phyloP scores from a whole-genome alignment of 2,797 vertebrate species.

The Pagetopsis macropterus region DNA sequence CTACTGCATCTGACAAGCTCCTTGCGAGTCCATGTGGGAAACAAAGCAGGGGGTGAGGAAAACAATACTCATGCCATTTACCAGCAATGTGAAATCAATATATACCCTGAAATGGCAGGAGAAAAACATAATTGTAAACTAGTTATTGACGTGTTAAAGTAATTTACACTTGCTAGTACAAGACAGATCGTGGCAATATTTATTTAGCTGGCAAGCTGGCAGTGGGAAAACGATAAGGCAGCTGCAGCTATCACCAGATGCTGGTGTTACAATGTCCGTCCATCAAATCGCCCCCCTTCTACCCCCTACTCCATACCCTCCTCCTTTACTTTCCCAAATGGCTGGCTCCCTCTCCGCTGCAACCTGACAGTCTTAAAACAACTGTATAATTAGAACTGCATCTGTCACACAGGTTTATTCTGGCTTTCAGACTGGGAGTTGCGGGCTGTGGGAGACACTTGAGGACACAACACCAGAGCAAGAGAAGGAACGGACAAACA shows the following conservation, averaged over 20 bases:
- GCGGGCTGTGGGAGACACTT: slow-evolving; percentile 45
- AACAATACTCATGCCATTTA: slow-evolving; percentile 78
- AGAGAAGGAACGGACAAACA: slow-evolving; percentile 3
- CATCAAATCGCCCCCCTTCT: slow-evolving; percentile 75
- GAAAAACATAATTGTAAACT: slow-evolving; percentile 86
- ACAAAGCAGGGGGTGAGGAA: slow-evolving; percentile 52
- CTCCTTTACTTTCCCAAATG: slow-evolving; percentile 73
- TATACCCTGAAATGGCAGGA: slow-evolving; percentile 82
- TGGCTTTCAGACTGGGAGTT: slow-evolving; percentile 64
- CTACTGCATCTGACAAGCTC: slow-evolving; percentile 47
- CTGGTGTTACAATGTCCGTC: slow-evolving; percentile 84
- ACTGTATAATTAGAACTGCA: slow-evolving; percentile 88
- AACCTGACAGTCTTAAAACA: slow-evolving; percentile 88
- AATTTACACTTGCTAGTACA: slow-evolving; percentile 88
- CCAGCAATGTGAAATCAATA: slow-evolving; percentile 87
- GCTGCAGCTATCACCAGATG: slow-evolving; percentile 86
- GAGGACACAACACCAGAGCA: slow-evolving; percentile 39
- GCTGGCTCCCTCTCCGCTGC: slow-evolving; percentile 81
- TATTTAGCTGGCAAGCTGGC: slow-evolving; percentile 88
- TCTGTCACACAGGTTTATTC: slow-evolving; percentile 79
- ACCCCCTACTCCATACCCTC: slow-evolving; percentile 58
- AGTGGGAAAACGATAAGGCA: slow-evolving; percentile 82
- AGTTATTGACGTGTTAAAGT: slow-evolving; percentile 88
- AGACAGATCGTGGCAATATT: slow-evolving; percentile 89
- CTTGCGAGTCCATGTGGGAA: slow-evolving; percentile 51